Percentiles rank a stretch among this genome's conserved stretches.
Evolutionary conservation across 2,888 invertebrate genomes (phyloP).

Genomic region (Troides helena): DNA sequence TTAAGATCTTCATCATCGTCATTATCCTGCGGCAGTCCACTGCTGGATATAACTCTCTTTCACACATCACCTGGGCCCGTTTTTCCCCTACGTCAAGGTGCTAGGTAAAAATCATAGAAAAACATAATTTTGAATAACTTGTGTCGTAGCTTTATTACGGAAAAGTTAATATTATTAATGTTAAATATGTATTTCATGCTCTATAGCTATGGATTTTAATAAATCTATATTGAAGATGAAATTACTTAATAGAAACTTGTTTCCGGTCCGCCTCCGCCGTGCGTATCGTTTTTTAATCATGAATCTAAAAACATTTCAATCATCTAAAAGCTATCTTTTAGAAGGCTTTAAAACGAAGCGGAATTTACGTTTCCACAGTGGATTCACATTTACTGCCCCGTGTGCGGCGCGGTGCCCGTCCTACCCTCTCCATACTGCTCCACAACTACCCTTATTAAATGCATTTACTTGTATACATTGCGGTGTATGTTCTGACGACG

Average conservation of each 20-base stretch:
- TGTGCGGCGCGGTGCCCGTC: constrained; percentile 17
- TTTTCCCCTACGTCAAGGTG: no score
- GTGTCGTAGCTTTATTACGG: no score
- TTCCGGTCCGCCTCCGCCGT: neutral
- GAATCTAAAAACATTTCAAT: constrained; percentile 48
- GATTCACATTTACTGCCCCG: constrained; percentile 30
- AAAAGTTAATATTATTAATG: no score
- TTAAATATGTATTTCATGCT: no score
- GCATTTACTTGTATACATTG: constrained; percentile 29
- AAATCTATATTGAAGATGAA: no score
- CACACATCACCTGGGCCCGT: no score
- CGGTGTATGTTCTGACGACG: constrained; percentile 13
- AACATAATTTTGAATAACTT: no score
- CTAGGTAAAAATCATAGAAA: no score
- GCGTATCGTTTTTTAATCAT: constrained; percentile 30
- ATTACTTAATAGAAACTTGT: constrained; percentile 6
- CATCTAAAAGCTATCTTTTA: constrained; percentile 52
- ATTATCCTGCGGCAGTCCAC: no score
- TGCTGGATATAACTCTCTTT: no score
- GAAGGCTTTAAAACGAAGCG: constrained; percentile 42
- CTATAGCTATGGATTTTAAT: no score
- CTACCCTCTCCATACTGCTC: constrained; percentile 1
- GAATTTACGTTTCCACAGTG: constrained; percentile 43
- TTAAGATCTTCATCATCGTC: no score
- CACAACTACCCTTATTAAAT: constrained; percentile 26